These are phyloP conservation scores for Phoenicopterus ruber DNA, from an alignment of 2,113 vertebrate genomes.

Conservation along the genomic window DNA sequence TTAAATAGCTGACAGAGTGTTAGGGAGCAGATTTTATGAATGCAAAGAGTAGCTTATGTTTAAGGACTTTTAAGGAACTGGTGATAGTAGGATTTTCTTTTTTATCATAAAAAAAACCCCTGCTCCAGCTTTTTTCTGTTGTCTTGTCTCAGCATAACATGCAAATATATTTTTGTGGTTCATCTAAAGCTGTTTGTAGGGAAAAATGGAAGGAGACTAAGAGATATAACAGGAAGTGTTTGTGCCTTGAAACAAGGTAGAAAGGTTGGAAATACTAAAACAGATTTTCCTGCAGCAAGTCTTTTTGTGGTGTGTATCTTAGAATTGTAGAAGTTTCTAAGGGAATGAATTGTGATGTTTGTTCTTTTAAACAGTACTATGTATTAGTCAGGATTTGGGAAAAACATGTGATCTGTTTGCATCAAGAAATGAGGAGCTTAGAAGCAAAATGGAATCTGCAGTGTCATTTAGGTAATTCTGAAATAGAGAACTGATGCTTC, in stretches of 20 bases:
- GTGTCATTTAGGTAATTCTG: neutral
- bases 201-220: neutral
- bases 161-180: neutral
- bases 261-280: neutral
- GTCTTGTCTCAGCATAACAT: neutral
- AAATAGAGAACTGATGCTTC: neutral
- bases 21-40: neutral
- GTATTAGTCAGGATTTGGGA: neutral
- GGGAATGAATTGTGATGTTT: neutral
- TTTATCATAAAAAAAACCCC: neutral
- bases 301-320: neutral
- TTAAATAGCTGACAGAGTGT: neutral
- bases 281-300: neutral
- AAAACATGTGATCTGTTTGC: neutral
- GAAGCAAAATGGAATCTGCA: neutral
- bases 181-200: neutral
- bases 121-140: neutral
- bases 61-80: neutral
- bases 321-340: neutral
- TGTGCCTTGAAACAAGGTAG: neutral
- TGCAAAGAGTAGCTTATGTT: neutral
- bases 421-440: neutral
- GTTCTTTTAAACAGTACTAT: neutral
- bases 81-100: neutral
- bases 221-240: neutral